Evolutionary conservation across 2,888 invertebrate genomes (phyloP).

Genomic region (Polymixis flavicincta): DNA sequence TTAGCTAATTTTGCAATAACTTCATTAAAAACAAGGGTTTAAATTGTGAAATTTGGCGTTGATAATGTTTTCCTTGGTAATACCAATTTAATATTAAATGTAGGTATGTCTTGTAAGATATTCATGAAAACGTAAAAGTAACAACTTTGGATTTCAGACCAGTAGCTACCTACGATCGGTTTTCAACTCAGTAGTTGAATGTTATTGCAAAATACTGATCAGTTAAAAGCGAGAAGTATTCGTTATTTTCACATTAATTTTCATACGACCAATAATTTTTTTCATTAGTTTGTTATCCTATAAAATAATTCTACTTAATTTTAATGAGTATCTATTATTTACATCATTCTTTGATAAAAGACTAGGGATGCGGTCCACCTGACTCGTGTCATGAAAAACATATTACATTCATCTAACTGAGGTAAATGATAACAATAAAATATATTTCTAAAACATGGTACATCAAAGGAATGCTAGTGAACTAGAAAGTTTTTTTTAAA

Average conservation of each 20-base stretch:
- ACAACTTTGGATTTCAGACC: not conserved
- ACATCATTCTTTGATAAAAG: slow-evolving; percentile 86
- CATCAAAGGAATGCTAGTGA: not conserved
- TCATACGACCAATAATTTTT: slow-evolving; percentile 77
- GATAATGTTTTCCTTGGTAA: not conserved
- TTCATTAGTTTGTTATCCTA: slow-evolving; percentile 81
- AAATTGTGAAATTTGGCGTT: not conserved
- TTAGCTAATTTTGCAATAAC: slow-evolving; percentile 71
- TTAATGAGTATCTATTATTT: slow-evolving; percentile 89
- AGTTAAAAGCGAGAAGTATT: slow-evolving; percentile 69
- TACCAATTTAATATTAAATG: not conserved
- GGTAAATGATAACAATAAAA: slow-evolving; percentile 31
- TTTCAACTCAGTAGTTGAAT: slow-evolving; percentile 13
- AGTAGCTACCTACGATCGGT: not conserved
- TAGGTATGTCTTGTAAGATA: not conserved
- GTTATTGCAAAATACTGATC: slow-evolving; percentile 71
- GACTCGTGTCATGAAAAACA: slow-evolving; percentile 60
- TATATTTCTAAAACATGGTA: slow-evolving; percentile 5
- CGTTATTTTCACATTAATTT: slow-evolving; percentile 74
- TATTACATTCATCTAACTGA: slow-evolving; percentile 53
- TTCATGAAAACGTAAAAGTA: not conserved
- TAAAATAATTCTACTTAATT: slow-evolving; percentile 87
- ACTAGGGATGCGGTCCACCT: slow-evolving; percentile 80
- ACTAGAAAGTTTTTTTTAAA: not conserved
- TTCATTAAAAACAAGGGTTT: slow-evolving; percentile 10